Evolutionary conservation across 2,113 vertebrate genomes (phyloP).

Genomic region (Tringa solitaria): DNA sequence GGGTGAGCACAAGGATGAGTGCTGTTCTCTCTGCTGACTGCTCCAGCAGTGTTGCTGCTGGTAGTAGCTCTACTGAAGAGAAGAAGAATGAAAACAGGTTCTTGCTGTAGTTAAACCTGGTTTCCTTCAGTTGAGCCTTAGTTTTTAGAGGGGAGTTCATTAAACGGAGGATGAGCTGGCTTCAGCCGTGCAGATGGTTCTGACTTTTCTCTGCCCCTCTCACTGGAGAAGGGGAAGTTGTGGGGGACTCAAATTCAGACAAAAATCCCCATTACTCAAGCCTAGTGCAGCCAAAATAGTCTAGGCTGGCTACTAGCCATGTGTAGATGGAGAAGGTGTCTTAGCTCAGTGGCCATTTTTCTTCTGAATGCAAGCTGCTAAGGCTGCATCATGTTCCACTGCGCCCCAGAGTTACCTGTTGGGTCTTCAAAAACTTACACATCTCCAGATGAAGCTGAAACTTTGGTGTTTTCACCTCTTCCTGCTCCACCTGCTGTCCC

Average conservation of each 20-base stretch:
- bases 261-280: background rate
- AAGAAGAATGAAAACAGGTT: background rate
- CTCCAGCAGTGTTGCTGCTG: background rate
- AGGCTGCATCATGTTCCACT: background rate
- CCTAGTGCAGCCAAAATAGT: background rate
- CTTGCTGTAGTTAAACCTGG: background rate
- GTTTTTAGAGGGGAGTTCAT: background rate
- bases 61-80: background rate
- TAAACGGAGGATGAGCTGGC: background rate
- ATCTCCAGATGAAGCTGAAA: background rate
- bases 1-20: background rate
- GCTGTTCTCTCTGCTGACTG: background rate
- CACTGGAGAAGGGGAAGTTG: background rate
- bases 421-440: background rate
- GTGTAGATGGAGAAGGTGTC: background rate
- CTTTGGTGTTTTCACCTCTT: background rate
- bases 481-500: accelerated
- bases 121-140: background rate
- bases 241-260: background rate
- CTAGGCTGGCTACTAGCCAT: background rate
- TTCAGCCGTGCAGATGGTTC: accelerated
- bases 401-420: background rate
- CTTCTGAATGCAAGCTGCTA: background rate
- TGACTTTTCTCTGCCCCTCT: background rate
- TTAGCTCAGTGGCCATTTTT: background rate